Evolutionary conservation across 2,113 vertebrate genomes (phyloP), one percentile per base, ranked within the genome.

Genomic region (Cnemophilus loriae): DNA sequence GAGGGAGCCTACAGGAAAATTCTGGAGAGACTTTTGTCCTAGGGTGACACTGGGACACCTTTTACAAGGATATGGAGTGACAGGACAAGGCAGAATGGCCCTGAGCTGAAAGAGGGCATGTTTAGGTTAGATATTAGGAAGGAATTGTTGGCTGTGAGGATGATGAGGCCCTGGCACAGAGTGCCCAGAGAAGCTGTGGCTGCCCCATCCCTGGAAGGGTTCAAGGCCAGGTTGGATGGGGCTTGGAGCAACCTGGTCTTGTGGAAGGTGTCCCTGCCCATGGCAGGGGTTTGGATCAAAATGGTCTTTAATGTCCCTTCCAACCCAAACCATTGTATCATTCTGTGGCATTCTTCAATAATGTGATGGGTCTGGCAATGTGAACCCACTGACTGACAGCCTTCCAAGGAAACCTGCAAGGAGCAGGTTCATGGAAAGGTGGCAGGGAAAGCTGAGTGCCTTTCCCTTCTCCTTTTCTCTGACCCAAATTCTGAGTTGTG

Each of bases 291-390:
- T 0, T 4, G 30, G 14, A 68, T 26, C 6, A 8, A 22, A 4
- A 55, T 19, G 7, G 14, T 32, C 20, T 76, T 68, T 7, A 19
- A 47, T 1, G 8, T 32, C 30, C 11, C 10, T 69, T 61, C 21
- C 8, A 26, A 47, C 3, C 20, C 39, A 53, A 52, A 33, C 30
- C n/a, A 32, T 47, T 47, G n/a, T 1, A 2, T 46, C 8, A 18
- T 35, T n/a, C 20, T 47, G 1, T 35, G 26, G 49, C 28, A 2
- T 19, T 83, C 37, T 30, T 12, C 39, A 55, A 6, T 3, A 27
- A 21, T 0, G 0, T 2, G 1, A 7, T 46, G 35, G 41, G 32
- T 50, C 32, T 71, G 53, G 15, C 4, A 13, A 0, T 4, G 59
- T 2, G 26, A 57, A 41, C 32, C 23, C 55, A 30, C 12, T 3